Evolutionary conservation across 2,888 invertebrate species (phyloP), one percentile per base, ranked within the genome.

Genomic region (Scaptomyza cyrtandrae): DNA sequence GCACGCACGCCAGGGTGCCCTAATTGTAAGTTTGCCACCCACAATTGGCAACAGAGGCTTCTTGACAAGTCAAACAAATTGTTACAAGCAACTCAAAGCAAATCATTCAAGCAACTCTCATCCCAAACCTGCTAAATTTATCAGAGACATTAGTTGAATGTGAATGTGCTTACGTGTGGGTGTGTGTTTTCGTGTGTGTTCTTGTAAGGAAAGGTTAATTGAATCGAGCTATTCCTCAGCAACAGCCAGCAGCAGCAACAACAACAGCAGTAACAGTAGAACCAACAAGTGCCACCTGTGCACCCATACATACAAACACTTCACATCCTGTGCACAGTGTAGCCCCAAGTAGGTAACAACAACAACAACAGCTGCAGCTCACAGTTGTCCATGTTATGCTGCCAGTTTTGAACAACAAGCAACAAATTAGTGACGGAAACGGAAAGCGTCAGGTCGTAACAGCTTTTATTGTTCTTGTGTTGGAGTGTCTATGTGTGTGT

Each of bases 371-470:
- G 39, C 49, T 45, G 50, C 68, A 44, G 57, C 68, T 43, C n/a
- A 45, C 44, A 59, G 44, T 52, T 56, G 52, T 44, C 27, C 49
- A 45, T 43, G 58, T 66, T 73, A 39, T 60, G 45, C 45, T 70
- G 43, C 29, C 54, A 50, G n/a, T 43, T 33, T 70, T 46, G 31
- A 62, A 54, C 41, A 59, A 54, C 59, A 55, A 56, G 52, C 73
- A 59, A 67, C 80, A 83, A 88, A 88, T 88, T 86, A 86, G 64
- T 52, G 70, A 64, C 71, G 86, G 86, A 88, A 83, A 63, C 86
- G 80, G 86, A 80, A 83, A 70, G 63, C 78, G 67, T 68, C 85
- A 86, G 80, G 54, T 78, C 64, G 70, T 49, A 49, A 54, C 55
- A 59, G 64, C 48, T 73, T 56, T 59, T 55, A 44, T 44, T 57